A percentile compares a stretch with the other conserved stretches of the same genome.
Evolutionary conservation across 2,797 vertebrate genomes (phyloP).

Genomic region (Oryzias dopingdopingensis): DNA sequence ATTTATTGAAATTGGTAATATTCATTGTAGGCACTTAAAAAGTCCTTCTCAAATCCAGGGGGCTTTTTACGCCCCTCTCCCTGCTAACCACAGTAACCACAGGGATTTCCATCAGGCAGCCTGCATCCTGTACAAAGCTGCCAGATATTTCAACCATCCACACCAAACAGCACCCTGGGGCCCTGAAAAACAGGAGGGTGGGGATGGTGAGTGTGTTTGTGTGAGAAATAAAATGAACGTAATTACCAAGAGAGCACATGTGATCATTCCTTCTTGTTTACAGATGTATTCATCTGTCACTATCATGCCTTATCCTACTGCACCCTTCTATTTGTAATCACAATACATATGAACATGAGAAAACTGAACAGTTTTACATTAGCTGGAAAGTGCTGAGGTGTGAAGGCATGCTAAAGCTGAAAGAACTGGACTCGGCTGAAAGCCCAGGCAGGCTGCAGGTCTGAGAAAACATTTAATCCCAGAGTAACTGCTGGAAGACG

Average conservation of each 20-base stretch:
- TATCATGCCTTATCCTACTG: conserved; percentile 1
- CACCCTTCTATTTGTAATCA: background rate
- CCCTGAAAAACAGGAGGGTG: conserved; percentile 63
- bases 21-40: conserved; percentile 75
- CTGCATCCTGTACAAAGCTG: conserved; percentile 72
- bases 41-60: conserved; percentile 70
- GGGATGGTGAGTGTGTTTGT: conserved; percentile 45
- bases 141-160: conserved; percentile 75
- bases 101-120: conserved; percentile 75
- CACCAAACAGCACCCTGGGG: conserved; percentile 59
- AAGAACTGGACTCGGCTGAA: conserved; percentile 26
- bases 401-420: conserved; percentile 62
- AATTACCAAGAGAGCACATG: conserved; percentile 24
- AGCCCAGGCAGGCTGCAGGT: conserved; percentile 59
- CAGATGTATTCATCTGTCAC: conserved; percentile 3
- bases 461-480: conserved; percentile 52
- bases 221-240: conserved; percentile 24
- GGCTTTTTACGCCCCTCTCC: conserved; percentile 65
- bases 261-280: conserved; percentile 13
- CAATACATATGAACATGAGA: background rate
- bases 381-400: conserved; percentile 51
- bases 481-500: conserved; percentile 26
- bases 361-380: conserved; percentile 33
- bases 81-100: conserved; percentile 74
- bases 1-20: conserved; percentile 68